These are phyloP conservation scores for Epistrophella euchroma DNA, from an alignment of 2,888 invertebrate genomes.

Conservation along the genomic window DNA sequence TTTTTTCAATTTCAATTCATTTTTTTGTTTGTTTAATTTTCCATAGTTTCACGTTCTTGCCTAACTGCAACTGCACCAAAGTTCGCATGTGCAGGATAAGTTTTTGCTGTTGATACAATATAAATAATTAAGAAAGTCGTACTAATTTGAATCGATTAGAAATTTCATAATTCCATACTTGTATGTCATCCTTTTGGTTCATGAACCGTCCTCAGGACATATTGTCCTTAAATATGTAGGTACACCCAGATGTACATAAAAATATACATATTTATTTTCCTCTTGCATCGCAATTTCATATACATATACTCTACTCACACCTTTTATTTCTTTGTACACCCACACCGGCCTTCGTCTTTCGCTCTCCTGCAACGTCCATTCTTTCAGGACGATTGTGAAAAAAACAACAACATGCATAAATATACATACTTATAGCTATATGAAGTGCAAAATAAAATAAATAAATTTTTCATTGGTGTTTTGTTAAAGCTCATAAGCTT, in stretches of 20 bases:
- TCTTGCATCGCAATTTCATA: not conserved
- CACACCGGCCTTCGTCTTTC: not conserved
- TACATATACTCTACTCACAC: not conserved
- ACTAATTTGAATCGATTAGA: not conserved
- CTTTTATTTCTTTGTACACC: not conserved
- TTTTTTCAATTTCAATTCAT: too few species aligned
- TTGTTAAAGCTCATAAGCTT: constrained; percentile 35
- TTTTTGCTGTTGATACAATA: not conserved
- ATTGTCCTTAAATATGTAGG: not conserved
- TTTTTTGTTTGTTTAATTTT: too few species aligned
- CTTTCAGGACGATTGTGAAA: not conserved
- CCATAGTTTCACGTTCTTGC: too few species aligned
- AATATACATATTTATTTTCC: not conserved
- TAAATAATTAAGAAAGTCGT: not conserved
- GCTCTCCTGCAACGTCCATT: not conserved
- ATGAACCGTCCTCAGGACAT: not conserved
- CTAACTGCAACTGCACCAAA: too few species aligned
- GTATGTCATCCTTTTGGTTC: not conserved
- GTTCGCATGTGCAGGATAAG: too few species aligned
- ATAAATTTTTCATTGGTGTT: constrained; percentile 7
- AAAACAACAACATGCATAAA: not conserved
- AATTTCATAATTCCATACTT: not conserved
- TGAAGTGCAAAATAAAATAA: constrained; percentile 27
- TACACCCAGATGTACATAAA: too few species aligned
- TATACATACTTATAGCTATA: not conserved